Percentiles rank a stretch among this genome's conserved stretches.
These are phyloP conservation scores for Phaenicophaeus curvirostris DNA, from an alignment of 2,797 vertebrate species.

Conservation along the genomic window DNA sequence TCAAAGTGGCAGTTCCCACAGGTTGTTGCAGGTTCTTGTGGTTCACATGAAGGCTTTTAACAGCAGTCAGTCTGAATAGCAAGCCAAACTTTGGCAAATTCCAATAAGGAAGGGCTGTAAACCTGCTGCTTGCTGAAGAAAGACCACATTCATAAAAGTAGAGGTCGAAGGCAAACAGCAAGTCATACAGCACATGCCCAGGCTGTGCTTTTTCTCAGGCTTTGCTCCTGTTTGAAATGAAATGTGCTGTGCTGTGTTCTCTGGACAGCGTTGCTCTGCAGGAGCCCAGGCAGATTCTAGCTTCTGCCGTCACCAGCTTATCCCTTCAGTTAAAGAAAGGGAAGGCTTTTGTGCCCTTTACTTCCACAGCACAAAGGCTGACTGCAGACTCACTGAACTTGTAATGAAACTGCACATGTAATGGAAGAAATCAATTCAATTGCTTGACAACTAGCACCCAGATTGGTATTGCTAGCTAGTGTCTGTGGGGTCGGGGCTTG, in stretches of 20 bases:
- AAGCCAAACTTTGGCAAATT: not conserved
- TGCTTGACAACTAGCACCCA: not conserved
- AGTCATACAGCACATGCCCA: not conserved
- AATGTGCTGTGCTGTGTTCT: not conserved
- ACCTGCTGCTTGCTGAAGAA: not conserved
- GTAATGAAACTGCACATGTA: not conserved
- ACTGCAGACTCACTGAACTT: not conserved
- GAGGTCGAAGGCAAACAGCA: not conserved
- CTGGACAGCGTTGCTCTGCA: not conserved
- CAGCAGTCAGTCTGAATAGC: not conserved
- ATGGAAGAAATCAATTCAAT: not conserved
- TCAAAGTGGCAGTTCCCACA: not conserved
- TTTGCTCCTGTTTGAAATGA: not conserved
- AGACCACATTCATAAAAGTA: not conserved
- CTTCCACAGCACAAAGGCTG: not conserved
- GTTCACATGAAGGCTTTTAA: not conserved
- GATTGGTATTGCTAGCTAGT: not conserved
- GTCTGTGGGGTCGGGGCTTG: accelerated
- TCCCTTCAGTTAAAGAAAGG: not conserved
- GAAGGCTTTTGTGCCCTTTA: not conserved
- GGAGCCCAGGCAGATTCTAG: not conserved
- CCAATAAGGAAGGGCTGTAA: not conserved
- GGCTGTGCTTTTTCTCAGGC: not conserved
- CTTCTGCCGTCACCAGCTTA: not conserved
- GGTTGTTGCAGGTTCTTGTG: not conserved